phyloP scores from a whole-genome alignment of 2,888 invertebrate species.

The Mythimna impura region DNA sequence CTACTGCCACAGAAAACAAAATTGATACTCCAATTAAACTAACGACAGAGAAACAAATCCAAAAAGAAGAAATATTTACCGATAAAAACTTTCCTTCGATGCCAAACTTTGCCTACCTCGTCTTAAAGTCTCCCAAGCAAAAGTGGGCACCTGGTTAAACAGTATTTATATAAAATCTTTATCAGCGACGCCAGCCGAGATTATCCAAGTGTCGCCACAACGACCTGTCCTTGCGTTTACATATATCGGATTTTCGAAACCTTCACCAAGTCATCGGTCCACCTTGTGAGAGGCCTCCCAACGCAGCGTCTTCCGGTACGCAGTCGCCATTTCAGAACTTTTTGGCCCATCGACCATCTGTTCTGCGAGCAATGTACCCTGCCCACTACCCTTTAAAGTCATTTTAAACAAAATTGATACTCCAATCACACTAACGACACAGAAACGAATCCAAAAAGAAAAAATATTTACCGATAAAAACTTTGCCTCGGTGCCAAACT shows the following conservation, averaged over 20 bases:
- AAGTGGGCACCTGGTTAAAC: constrained; percentile 46
- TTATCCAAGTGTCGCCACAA: constrained; percentile 45
- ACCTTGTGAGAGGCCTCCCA: no score
- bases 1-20: background rate
- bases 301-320: no score
- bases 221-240: no score
- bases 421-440: constrained; percentile 12
- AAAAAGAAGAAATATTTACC: constrained; percentile 24
- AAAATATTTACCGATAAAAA: constrained; percentile 24
- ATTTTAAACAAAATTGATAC: background rate
- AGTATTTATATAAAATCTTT: constrained; percentile 64
- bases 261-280: no score
- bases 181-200: constrained; percentile 69
- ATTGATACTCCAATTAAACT: constrained; percentile 16
- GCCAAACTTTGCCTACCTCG: constrained; percentile 24
- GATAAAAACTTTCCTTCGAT: constrained; percentile 17
- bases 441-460: constrained; percentile 23
- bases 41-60: constrained; percentile 1
- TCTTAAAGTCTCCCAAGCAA: constrained; percentile 7
- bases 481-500: constrained; percentile 27
- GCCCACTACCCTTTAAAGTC: background rate
- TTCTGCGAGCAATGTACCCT: no score
- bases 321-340: no score
- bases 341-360: no score
- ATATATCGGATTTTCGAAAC: no score